Evolutionary conservation across 2,113 vertebrate genomes (phyloP).

Genomic region (Chiloscyllium plagiosum): DNA sequence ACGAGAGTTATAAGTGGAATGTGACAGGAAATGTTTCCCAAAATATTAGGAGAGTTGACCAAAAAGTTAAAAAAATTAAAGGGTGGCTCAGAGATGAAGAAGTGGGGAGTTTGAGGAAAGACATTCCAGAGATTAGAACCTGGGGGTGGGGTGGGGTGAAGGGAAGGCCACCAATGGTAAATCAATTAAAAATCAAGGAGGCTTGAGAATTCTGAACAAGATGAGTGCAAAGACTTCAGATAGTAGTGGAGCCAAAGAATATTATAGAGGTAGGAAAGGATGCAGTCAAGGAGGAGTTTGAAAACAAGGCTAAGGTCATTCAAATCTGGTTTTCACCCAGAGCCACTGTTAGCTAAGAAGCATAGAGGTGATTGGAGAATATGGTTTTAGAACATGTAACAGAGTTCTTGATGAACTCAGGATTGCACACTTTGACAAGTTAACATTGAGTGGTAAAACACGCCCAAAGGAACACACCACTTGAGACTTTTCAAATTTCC

Average conservation of each 20-base stretch:
- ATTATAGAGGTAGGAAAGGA: background rate
- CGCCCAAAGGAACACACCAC: background rate
- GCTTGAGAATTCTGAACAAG: background rate
- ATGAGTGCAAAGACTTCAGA: background rate
- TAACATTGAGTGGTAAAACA: background rate
- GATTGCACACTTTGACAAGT: background rate
- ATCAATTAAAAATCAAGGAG: background rate
- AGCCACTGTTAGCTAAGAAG: background rate
- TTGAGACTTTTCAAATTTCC: background rate
- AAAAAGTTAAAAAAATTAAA: background rate
- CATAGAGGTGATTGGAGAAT: background rate
- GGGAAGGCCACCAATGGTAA: too few relatives aligned
- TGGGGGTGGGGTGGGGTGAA: background rate
- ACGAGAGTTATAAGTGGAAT: background rate
- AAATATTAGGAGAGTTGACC: background rate
- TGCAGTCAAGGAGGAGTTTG: background rate
- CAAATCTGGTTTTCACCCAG: background rate
- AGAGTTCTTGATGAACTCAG: background rate
- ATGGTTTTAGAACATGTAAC: background rate
- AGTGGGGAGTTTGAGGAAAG: background rate
- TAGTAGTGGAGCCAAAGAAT: background rate
- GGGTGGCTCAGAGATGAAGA: background rate
- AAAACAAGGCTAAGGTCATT: background rate
- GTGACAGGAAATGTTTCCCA: background rate
- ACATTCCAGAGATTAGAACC: background rate